A percentile compares a stretch with the other conserved stretches of the same genome.
Evolutionary conservation across 2,888 invertebrate species (phyloP).

Genomic region (Drosophila stalkeri): DNA sequence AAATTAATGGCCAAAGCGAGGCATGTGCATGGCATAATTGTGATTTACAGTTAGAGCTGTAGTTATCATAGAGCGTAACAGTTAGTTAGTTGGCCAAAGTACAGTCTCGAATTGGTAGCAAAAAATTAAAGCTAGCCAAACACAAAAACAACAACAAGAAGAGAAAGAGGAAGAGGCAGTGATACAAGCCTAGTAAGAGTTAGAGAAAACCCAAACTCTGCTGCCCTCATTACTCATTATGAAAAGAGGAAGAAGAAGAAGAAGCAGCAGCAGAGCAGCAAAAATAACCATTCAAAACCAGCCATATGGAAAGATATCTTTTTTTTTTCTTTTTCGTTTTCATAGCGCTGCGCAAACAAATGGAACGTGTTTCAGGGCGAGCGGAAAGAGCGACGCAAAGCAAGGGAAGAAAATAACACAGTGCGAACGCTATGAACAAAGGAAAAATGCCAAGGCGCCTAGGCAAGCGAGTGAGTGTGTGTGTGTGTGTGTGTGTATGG

Average conservation of each 20-base stretch:
- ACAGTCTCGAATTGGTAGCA: constrained; percentile 22
- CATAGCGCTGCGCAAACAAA: constrained; percentile 60
- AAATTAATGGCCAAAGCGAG: constrained; percentile 28
- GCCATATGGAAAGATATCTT: constrained; percentile 77
- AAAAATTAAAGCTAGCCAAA: constrained; percentile 43
- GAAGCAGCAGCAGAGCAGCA: not conserved
- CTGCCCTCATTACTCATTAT: constrained; percentile 66
- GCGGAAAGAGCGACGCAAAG: constrained; percentile 11
- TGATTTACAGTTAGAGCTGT: constrained; percentile 2
- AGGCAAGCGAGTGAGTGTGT: constrained; percentile 9
- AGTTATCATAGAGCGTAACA: not conserved
- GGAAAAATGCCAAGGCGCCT: constrained; percentile 50
- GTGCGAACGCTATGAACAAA: constrained; percentile 45
- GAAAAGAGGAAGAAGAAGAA: constrained; percentile 60
- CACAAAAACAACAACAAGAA: not conserved
- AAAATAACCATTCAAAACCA: constrained; percentile 69
- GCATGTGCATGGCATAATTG: not conserved
- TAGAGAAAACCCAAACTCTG: constrained; percentile 4
- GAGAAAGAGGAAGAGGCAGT: not conserved
- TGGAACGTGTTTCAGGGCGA: constrained; percentile 19
- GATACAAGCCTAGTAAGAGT: not conserved
- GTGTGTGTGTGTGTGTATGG: constrained; percentile 29
- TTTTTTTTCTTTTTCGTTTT: constrained; percentile 17
- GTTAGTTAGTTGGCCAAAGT: constrained; percentile 6
- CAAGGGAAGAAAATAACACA: constrained; percentile 29